A percentile compares a stretch with the other conserved stretches of the same genome.
These are phyloP conservation scores for Genyomyrus donnyi DNA, from an alignment of 2,113 vertebrate genomes.

Conservation along the genomic window DNA sequence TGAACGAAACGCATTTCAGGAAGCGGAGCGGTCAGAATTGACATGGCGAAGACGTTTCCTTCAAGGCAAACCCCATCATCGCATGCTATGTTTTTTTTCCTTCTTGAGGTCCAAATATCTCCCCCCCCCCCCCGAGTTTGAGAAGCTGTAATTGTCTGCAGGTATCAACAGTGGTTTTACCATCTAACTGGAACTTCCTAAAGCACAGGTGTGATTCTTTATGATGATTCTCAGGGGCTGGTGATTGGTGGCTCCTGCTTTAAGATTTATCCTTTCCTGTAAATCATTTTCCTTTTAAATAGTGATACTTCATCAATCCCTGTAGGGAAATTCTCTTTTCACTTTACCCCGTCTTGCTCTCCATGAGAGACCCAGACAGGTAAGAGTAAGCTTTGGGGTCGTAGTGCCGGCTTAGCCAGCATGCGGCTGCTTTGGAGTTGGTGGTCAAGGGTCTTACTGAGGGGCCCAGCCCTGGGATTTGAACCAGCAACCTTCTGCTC, in stretches of 20 bases:
- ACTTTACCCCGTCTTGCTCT: background rate
- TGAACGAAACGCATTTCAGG: background rate
- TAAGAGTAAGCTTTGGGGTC: background rate
- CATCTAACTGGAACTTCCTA: background rate
- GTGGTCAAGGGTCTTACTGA: background rate
- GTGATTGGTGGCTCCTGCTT: background rate
- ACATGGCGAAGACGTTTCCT: background rate
- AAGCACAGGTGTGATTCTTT: background rate
- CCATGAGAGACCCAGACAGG: background rate
- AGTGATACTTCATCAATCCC: background rate
- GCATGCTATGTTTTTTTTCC: background rate
- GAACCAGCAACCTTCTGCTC: background rate
- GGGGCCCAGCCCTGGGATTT: background rate
- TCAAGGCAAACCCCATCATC: background rate
- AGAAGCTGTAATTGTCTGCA: background rate
- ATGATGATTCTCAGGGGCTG: background rate
- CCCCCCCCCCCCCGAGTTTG: background rate
- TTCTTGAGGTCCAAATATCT: background rate
- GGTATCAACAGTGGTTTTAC: background rate
- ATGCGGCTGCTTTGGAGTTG: background rate
- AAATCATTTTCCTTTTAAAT: background rate
- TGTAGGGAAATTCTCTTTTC: background rate
- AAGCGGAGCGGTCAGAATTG: background rate
- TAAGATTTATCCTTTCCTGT: background rate
- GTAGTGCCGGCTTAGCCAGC: background rate